A percentile compares a stretch with the other conserved stretches of the same genome.
Evolutionary conservation across 2,888 invertebrate genomes (phyloP).

Genomic region (Tachina lurida): DNA sequence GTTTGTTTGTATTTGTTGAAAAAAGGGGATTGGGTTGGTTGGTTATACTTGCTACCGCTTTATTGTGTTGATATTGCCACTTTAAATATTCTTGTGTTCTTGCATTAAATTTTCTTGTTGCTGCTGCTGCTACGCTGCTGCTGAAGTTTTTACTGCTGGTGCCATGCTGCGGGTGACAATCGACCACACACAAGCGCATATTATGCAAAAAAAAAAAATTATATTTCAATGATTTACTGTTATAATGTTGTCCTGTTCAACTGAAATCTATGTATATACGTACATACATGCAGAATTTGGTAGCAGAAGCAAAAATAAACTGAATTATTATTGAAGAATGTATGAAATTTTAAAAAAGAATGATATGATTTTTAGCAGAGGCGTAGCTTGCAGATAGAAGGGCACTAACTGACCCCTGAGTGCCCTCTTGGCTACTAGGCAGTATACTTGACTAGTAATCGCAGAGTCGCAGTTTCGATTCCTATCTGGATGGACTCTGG

Average conservation of each 20-base stretch:
- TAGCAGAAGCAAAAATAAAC: conserved; percentile 13
- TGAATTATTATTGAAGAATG: conserved; percentile 58
- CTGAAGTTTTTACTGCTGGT: conserved; percentile 38
- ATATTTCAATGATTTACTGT: conserved; percentile 68
- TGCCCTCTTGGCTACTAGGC: too few species aligned
- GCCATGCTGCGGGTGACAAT: conserved; percentile 68
- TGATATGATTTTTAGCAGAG: conserved; percentile 7
- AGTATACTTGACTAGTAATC: too few species aligned
- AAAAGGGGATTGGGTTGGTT: conserved; percentile 41
- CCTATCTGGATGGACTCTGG: too few species aligned
- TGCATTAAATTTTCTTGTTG: conserved; percentile 39
- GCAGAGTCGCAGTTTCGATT: too few species aligned
- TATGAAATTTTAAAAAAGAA: conserved; percentile 56
- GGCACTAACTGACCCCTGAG: neutral
- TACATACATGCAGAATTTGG: conserved; percentile 14
- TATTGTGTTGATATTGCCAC: conserved; percentile 66
- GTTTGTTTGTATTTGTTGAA: conserved; percentile 22
- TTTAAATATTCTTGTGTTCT: conserved; percentile 67
- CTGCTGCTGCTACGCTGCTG: conserved; percentile 45
- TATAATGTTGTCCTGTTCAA: conserved; percentile 68
- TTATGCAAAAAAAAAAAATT: conserved; percentile 49
- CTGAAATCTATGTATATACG: conserved; percentile 21
- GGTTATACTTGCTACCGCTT: conserved; percentile 66
- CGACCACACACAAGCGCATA: conserved; percentile 64
- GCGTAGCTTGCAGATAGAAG: conserved; percentile 39